Conservation (phyloP, 2,888 invertebrate species). For the Drosophila anomalata region DNA sequence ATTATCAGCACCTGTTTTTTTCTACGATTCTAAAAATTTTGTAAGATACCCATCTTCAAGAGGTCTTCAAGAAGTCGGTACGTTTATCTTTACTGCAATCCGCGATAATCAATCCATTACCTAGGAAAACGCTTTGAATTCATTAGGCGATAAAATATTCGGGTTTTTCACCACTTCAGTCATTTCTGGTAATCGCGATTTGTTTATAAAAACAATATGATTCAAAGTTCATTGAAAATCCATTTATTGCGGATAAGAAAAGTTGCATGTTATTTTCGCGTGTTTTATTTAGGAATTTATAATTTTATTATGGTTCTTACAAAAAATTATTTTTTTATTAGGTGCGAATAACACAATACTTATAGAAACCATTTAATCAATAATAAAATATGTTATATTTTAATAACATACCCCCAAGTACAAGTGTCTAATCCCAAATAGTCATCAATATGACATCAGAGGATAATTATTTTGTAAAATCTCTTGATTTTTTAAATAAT, state of each 20-base stretch:
- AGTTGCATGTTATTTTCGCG: slow-evolving; percentile 12
- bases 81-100: slow-evolving; percentile 4
- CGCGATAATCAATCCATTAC: slow-evolving; percentile 1
- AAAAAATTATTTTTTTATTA: too few relatives aligned
- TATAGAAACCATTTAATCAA: neutral
- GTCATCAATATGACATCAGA: too few relatives aligned
- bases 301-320: too few relatives aligned
- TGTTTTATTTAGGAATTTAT: neutral
- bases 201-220: slow-evolving; percentile 1
- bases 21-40: slow-evolving; percentile 10
- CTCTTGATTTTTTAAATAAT: too few relatives aligned
- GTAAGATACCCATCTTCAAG: slow-evolving; percentile 19
- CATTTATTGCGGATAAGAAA: neutral
- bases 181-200: neutral
- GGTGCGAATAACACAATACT: neutral
- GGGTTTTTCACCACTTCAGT: neutral
- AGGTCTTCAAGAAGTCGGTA: neutral
- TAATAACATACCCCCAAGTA: neutral
- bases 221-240: slow-evolving; percentile 21
- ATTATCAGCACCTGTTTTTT: slow-evolving; percentile 11
- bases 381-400: neutral
- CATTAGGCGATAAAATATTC: neutral
- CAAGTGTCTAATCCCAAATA: too few relatives aligned
- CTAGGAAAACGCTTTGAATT: slow-evolving; percentile 6
- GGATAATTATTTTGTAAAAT: too few relatives aligned